Evolutionary conservation across 2,113 vertebrate genomes (phyloP), one percentile per base, ranked within the genome.

Genomic region (Lagopus leucura): DNA sequence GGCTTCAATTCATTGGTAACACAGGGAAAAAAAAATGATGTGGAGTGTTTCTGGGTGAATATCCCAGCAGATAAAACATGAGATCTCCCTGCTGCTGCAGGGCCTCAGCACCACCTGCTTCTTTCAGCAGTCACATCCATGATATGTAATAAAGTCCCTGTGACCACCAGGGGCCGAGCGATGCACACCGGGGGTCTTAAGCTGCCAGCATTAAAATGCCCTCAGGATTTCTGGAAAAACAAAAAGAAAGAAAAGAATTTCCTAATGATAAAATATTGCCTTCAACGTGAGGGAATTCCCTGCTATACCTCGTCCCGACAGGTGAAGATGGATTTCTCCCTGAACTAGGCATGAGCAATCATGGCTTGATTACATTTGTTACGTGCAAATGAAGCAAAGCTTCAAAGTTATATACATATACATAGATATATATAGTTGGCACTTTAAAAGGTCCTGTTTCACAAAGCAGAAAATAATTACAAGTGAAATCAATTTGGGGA

Each of bases 241-340:
- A 11, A 21, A 20, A 20, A n/a, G 32, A n/a, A n/a, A 21, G 32
- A 13, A 43, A 42, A 63, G 52, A 45, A 78, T 65, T 76, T 65
- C 58, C 54, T 52, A 48, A 70, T 38, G 58, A 58, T 54, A 89
- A 75, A 63, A 76, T 14, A 79, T 20, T 79, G 48, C 70, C 52
- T 93, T 52, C 52, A 57, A 38, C 75, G 13, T 2, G 48, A 76
- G 74, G 58, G 63, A 94, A 69, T 92, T 85, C 74, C 67, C 64
- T 24, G 13, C 65, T 73, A 3, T 11, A 36, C 78, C 63, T 70
- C 14, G 0, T 25, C 30, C 43, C 14, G 48, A 79, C 65, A 80
- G 64, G 82, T 85, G 79, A 82, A 52, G 58, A 77, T 63, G 67
- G 65, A 73, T 94, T 94, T 92, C 84, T 80, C 50, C 30, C 71